Evolutionary conservation across 2,888 invertebrate species (phyloP).

Genomic region (Calliopum simillimum): DNA sequence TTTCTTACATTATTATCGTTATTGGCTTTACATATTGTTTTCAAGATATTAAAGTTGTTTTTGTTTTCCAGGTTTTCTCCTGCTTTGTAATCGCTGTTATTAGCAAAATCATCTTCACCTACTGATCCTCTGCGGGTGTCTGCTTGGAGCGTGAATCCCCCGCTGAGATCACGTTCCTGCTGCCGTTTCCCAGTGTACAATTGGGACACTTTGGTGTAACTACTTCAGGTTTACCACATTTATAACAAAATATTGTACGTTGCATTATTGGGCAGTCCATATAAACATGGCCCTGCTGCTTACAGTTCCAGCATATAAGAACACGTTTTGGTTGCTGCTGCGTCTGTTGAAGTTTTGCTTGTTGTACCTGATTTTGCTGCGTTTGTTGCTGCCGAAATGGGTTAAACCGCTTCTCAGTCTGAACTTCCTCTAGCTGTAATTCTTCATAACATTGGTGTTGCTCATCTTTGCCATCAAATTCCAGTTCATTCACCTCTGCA

Average conservation of each 20-base stretch:
- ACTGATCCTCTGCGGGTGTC: not conserved
- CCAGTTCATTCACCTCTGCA: not conserved
- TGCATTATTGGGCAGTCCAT: conserved; percentile 19
- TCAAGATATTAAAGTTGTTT: not conserved
- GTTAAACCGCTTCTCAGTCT: too few species aligned
- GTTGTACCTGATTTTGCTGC: too few species aligned
- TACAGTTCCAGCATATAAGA: conserved; percentile 30
- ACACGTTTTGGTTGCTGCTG: not conserved
- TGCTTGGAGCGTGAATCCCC: not conserved
- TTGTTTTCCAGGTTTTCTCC: not conserved
- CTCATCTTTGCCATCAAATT: not conserved
- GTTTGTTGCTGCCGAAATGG: too few species aligned
- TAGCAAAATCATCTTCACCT: too few species aligned
- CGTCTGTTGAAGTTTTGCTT: too few species aligned
- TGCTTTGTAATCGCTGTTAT: too few species aligned
- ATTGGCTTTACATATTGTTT: not conserved
- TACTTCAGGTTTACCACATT: not conserved
- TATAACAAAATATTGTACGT: conserved; percentile 30
- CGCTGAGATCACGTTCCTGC: not conserved
- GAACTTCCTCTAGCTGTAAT: not conserved
- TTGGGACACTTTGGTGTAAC: not conserved
- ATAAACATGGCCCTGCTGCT: conserved; percentile 17
- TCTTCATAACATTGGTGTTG: not conserved
- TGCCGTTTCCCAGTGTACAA: not conserved
- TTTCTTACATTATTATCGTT: not conserved